A percentile compares a stretch with the other conserved stretches of the same genome.
Conservation (phyloP, 1,140 invertebrate species). For the Drosophila tani region DNA sequence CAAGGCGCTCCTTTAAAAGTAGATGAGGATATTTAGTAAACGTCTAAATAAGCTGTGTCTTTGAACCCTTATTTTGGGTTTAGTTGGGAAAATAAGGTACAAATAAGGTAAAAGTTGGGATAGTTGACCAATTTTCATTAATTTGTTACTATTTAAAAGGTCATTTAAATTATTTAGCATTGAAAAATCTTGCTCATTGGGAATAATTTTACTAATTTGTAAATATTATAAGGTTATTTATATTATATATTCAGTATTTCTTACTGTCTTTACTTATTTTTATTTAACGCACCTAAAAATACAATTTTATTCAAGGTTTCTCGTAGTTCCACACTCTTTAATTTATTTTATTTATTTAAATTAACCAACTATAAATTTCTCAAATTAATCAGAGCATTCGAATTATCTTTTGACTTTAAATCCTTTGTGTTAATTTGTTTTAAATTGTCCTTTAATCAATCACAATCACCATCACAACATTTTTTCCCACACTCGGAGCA, state of each 20-base stretch:
- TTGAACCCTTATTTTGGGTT: neutral
- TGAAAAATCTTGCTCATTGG: no score
- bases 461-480: neutral
- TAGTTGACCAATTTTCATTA: neutral
- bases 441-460: neutral
- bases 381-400: neutral
- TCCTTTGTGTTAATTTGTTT: neutral
- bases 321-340: no score
- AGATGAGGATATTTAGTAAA: neutral
- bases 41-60: neutral
- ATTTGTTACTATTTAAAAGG: neutral
- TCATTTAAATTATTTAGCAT: no score
- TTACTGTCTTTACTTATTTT: no score
- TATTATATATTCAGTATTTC: no score
- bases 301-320: no score
- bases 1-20: conserved; percentile 1
- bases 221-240: no score
- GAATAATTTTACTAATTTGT: neutral
- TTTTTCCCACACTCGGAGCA: neutral
- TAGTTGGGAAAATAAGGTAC: no score
- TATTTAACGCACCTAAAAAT: no score
- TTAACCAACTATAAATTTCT: neutral
- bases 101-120: no score
- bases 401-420: neutral
- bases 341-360: no score